Evolutionary conservation across 2,888 invertebrate species (phyloP).

Genomic region (Imbricaverruca yamaguchii): DNA sequence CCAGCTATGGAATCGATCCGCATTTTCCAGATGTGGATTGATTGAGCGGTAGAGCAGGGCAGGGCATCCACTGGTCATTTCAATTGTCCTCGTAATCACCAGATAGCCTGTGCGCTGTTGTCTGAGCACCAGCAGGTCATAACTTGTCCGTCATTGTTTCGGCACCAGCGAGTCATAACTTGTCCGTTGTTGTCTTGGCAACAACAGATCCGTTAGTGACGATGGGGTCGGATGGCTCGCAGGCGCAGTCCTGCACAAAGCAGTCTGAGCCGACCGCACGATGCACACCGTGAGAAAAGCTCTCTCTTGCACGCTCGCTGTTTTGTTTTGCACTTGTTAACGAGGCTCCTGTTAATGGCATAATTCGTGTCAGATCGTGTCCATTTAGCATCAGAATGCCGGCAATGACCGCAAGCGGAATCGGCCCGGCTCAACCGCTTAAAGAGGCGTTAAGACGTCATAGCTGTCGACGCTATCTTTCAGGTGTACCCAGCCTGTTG

Average conservation of each 20-base stretch:
- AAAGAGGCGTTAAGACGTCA: conserved; percentile 12
- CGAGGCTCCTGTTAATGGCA: not conserved
- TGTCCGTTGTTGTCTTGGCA: too few relatives aligned
- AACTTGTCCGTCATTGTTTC: not conserved
- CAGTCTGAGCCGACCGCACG: not conserved
- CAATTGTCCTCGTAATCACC: not conserved
- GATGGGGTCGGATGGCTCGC: too few relatives aligned
- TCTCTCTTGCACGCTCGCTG: not conserved
- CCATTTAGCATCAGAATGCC: conserved; percentile 13
- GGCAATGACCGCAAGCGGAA: not conserved
- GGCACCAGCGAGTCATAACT: not conserved
- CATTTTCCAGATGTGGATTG: not conserved
- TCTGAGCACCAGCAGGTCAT: not conserved
- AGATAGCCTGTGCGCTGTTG: too few relatives aligned
- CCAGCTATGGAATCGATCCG: not conserved
- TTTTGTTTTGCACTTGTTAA: not conserved
- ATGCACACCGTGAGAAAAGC: not conserved
- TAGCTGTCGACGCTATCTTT: not conserved
- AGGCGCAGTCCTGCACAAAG: too few relatives aligned
- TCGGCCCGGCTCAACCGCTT: not conserved
- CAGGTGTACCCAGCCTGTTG: not conserved
- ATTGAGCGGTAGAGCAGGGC: not conserved
- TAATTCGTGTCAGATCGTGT: not conserved
- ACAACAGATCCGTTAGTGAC: too few relatives aligned
- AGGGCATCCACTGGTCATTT: not conserved